These are phyloP conservation scores for Panagrolaimus sp. DNA, from an alignment of 1,140 invertebrate genomes.

Conservation along the genomic window DNA sequence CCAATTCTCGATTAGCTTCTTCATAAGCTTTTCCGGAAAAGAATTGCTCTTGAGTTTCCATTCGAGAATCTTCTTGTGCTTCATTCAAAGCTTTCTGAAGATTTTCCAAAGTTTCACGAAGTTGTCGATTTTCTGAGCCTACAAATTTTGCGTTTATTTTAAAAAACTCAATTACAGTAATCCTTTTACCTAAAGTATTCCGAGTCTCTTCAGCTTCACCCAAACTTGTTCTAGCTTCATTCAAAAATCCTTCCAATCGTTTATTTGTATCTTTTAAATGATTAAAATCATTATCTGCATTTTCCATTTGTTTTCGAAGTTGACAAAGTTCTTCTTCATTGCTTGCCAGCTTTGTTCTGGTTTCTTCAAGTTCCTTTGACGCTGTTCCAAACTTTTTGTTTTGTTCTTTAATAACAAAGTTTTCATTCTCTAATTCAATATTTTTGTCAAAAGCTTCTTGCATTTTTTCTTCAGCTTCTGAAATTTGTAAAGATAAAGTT, in stretches of 20 bases:
- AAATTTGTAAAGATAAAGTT: neutral
- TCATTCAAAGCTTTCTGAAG: neutral
- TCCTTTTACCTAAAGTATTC: neutral
- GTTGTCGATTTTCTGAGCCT: neutral
- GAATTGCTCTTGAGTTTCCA: too few relatives aligned
- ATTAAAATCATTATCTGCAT: neutral
- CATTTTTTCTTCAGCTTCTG: neutral
- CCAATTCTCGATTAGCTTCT: neutral
- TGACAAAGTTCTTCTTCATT: neutral
- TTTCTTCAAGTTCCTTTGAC: neutral
- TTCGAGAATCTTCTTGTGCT: too few relatives aligned
- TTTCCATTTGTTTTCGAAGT: neutral
- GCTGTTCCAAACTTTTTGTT: neutral
- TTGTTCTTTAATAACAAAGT: neutral
- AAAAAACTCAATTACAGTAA: neutral
- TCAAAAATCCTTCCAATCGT: neutral
- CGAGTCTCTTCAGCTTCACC: constrained; percentile 1
- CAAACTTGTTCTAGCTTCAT: neutral
- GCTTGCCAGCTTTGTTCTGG: neutral
- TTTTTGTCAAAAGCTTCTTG: constrained; percentile 3
- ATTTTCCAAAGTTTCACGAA: neutral
- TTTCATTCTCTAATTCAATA: neutral
- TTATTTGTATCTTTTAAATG: neutral
- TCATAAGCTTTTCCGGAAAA: too few relatives aligned
- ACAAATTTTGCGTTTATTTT: neutral